Percentiles rank a stretch among this genome's conserved stretches.
phyloP scores from a whole-genome alignment of 2,113 vertebrate genomes.

The Eurypyga helias region DNA sequence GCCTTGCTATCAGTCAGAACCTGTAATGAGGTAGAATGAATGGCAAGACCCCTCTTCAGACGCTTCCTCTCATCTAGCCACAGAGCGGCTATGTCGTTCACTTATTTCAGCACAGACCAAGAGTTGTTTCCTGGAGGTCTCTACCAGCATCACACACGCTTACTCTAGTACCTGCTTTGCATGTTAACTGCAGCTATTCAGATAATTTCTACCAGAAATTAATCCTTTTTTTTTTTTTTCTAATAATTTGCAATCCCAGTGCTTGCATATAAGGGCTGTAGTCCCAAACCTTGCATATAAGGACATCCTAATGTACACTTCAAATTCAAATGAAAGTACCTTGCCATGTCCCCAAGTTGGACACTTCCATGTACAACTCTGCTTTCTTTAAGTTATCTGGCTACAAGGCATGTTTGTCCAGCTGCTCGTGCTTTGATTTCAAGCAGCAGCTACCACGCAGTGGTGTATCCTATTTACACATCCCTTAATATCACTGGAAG shows the following conservation, averaged over 20 bases:
- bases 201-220: not conserved
- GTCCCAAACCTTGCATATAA: not conserved
- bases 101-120: conserved; percentile 47
- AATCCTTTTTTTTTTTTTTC: not conserved
- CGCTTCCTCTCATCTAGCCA: conserved; percentile 52
- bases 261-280: not conserved
- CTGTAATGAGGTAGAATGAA: conserved; percentile 69
- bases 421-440: not conserved
- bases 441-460: not conserved
- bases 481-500: not conserved
- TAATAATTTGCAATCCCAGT: not conserved
- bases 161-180: not conserved
- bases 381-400: not conserved
- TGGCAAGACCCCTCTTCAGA: conserved; percentile 50
- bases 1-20: conserved; percentile 66
- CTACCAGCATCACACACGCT: not conserved
- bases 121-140: conserved; percentile 25
- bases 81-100: conserved; percentile 27
- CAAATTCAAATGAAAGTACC: not conserved
- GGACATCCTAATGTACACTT: not conserved
- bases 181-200: not conserved
- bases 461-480: not conserved
- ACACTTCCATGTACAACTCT: not conserved
- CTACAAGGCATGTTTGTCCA: not conserved
- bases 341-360: not conserved